Base-by-base conservation (phyloP, 1,140 invertebrate species). In the Bombus picipes region DNA sequence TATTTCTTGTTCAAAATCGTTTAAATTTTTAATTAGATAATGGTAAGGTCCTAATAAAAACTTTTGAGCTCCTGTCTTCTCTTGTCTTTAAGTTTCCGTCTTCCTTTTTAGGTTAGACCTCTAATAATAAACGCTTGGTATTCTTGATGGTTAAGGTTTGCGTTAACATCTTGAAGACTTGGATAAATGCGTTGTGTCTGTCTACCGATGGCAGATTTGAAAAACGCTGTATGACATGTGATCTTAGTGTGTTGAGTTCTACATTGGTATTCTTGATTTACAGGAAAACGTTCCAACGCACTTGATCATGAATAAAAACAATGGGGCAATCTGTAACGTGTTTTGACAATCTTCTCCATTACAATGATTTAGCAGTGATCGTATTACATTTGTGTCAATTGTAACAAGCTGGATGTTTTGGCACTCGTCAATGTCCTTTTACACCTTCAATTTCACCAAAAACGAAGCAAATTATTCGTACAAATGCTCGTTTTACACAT, bases 131-230 rank as follows among this genome's bases (percentile, higher is more conserved):
- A 75, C 25, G 25, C 25, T 53, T n/a, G 34, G 8, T 57, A 76
- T 18, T 57, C n/a, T 57, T 57, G n/a, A 37, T 12, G 25, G n/a
- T 32, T 57, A 41, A 25, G 5, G 25, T 34, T 71, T 71, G 28
- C 25, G 39, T 43, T 75, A 75, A 53, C 41, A 43, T 73, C 22
- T 47, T 43, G 71, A 73, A 47, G 41, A 73, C 28, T 47, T 18
- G 25, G 25, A 37, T 62, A 59, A 77, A 77, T n/a, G 39, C 28
- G 15, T 86, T 71, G 76, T n/a, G 75, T 71, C 66, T 78, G 75
- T 71, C 73, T 81, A 87, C 47, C 77, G 75, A 53, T 91, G 89
- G 88, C 88, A 89, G 83, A 88, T 89, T 59, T 87, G 53, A 70
- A 83, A 88, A 75, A 43, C 59, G 32, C 39, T 66, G 57, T 41